These are phyloP conservation scores for Lepas anatifera DNA, from an alignment of 2,888 invertebrate species.

Conservation along the genomic window DNA sequence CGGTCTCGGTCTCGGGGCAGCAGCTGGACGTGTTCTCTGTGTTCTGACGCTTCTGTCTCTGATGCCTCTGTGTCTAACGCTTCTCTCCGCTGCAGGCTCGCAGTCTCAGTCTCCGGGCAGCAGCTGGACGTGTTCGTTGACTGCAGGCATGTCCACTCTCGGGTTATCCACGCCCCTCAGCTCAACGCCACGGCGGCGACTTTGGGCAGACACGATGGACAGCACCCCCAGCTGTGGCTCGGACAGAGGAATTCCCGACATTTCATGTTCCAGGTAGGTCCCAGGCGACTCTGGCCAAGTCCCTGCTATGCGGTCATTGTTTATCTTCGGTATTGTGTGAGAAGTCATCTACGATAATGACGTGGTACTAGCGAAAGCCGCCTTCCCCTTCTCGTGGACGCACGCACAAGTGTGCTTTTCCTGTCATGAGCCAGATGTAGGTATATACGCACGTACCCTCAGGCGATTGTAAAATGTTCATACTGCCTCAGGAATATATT, in stretches of 20 bases:
- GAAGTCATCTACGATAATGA: too few relatives aligned
- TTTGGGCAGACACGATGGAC: slow-evolving; percentile 25
- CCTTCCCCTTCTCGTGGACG: too few relatives aligned
- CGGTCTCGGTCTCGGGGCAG: slow-evolving; percentile 14
- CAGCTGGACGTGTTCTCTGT: not conserved
- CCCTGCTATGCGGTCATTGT: too few relatives aligned
- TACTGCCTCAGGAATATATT: too few relatives aligned
- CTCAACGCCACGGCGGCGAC: slow-evolving; percentile 41
- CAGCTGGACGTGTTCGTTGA: slow-evolving; percentile 67
- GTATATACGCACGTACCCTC: too few relatives aligned
- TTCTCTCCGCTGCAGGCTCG: slow-evolving; percentile 37
- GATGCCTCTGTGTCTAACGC: not conserved
- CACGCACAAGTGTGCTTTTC: too few relatives aligned
- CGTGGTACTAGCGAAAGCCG: too few relatives aligned
- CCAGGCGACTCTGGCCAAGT: too few relatives aligned
- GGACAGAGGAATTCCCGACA: slow-evolving; percentile 76
- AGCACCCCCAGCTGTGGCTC: slow-evolving; percentile 52
- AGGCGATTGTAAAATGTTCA: too few relatives aligned
- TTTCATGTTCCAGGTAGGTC: slow-evolving; percentile 69
- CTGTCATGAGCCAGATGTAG: too few relatives aligned
- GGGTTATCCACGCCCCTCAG: slow-evolving; percentile 53
- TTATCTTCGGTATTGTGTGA: too few relatives aligned
- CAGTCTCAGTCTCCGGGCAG: slow-evolving; percentile 68
- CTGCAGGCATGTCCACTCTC: slow-evolving; percentile 72
- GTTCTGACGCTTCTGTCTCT: not conserved